A percentile compares a stretch with the other conserved stretches of the same genome.
These are phyloP conservation scores for Lasius platythorax DNA, from an alignment of 2,888 invertebrate genomes.

Conservation along the genomic window DNA sequence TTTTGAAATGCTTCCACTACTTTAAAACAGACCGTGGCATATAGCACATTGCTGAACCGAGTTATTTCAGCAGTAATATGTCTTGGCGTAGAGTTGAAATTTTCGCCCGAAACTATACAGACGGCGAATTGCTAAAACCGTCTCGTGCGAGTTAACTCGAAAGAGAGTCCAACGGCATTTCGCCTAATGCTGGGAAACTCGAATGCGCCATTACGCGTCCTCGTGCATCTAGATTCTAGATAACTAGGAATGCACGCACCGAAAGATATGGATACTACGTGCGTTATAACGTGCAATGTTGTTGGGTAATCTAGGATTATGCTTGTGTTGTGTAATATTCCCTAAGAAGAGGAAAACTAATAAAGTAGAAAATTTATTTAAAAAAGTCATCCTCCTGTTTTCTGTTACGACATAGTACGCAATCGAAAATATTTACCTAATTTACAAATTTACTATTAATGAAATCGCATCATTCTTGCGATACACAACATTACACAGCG, in stretches of 20 bases:
- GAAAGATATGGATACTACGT: constrained; percentile 29
- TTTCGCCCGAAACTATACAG: constrained; percentile 25
- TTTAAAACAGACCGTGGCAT: neutral
- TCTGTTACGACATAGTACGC: neutral
- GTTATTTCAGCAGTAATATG: neutral
- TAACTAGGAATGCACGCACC: constrained; percentile 41
- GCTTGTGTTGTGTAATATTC: constrained; percentile 2
- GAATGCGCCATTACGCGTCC: constrained; percentile 22
- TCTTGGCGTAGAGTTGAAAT: neutral
- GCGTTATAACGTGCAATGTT: constrained; percentile 20
- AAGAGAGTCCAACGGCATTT: constrained; percentile 40
- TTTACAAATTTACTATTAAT: neutral
- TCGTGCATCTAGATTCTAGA: constrained; percentile 41
- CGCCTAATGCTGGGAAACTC: constrained; percentile 47
- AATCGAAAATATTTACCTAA: neutral
- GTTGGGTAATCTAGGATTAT: constrained; percentile 16
- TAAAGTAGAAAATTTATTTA: constrained; percentile 7
- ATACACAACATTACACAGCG: neutral
- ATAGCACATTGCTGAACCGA: neutral
- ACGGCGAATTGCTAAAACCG: constrained; percentile 39
- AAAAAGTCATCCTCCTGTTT: neutral
- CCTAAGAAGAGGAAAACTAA: constrained; percentile 24
- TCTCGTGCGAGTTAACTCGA: constrained; percentile 44
- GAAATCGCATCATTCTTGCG: neutral
- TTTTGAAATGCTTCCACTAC: neutral